Evolutionary conservation across 2,113 vertebrate genomes (phyloP), one percentile per base, ranked within the genome.

Genomic region (Callipepla squamata): DNA sequence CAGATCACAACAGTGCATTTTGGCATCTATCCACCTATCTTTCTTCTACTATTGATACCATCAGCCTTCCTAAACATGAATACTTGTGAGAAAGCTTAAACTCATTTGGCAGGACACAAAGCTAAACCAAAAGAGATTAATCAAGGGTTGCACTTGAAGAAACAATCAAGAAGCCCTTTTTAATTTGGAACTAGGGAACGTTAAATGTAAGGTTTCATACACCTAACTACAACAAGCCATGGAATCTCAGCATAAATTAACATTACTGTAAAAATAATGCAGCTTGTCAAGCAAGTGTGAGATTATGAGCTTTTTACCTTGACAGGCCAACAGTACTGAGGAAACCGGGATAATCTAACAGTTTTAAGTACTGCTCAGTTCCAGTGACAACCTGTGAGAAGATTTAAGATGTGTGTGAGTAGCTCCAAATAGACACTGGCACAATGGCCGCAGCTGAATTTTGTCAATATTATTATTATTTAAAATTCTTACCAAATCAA

Each of bases 11-110:
- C 4, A 34, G 40, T 47, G 67, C 76, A 47, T 62, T 70, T 42
- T 8, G 4, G 58, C 58, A 91, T 80, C 67, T 51, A 36, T 45
- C 86, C 68, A 62, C 79, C 70, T 32, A 55, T 40, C 68, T 70
- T 67, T 85, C 74, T 81, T 69, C 84, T 76, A 57, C 58, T 76
- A 22, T 34, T 34, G 50, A 20, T n/a, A 80, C 23, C 68, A 85
- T 47, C 73, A 76, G 53, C 36, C 38, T 68, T 74, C 68, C 62
- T 92, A 76, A 79, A 93, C 89, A 96, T 20, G 91, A 92, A 93
- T 57, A 86, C 57, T 79, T 11, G 1, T 58, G 44, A 83, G 59
- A 89, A 93, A 88, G 45, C 73, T 83, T 77, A 40, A 94, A 77
- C n/a, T 65, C 72, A 79, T 68, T 82, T 80, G 72, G 40, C 67